Percentiles rank a stretch among this genome's conserved stretches.
These are phyloP conservation scores for Nyctibius bracteatus DNA, from an alignment of 2,113 vertebrate genomes.

Conservation along the genomic window DNA sequence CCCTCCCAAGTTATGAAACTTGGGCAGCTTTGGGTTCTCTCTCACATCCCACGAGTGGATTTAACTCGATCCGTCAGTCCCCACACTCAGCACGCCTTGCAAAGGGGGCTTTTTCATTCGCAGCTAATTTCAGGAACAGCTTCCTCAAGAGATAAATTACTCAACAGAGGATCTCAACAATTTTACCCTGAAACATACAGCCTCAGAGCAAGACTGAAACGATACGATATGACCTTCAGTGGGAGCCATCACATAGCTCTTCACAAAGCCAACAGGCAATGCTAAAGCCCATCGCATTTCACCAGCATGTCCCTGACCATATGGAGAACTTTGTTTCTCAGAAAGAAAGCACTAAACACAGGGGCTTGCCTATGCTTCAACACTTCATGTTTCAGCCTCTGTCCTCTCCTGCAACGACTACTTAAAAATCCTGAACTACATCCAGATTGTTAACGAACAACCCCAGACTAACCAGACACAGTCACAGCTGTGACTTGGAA, in stretches of 20 bases:
- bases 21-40: not conserved
- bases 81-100: fast-evolving
- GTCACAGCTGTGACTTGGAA: not conserved
- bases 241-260: not conserved
- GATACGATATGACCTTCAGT: fast-evolving
- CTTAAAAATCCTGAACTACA: not conserved
- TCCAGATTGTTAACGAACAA: not conserved
- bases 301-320: fast-evolving
- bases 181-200: not conserved
- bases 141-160: not conserved
- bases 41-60: not conserved
- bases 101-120: not conserved
- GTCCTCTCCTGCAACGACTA: not conserved
- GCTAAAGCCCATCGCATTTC: fast-evolving
- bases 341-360: not conserved
- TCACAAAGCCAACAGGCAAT: not conserved
- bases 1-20: not conserved
- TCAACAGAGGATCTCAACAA: not conserved
- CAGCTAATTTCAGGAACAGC: not conserved
- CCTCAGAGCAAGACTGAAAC: not conserved
- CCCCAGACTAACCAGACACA: not conserved
- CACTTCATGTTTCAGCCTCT: not conserved
- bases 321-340: fast-evolving
- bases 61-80: not conserved
- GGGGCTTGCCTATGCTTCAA: fast-evolving